phyloP scores from a whole-genome alignment of 2,888 invertebrate genomes.

The Euphydryas editha region DNA sequence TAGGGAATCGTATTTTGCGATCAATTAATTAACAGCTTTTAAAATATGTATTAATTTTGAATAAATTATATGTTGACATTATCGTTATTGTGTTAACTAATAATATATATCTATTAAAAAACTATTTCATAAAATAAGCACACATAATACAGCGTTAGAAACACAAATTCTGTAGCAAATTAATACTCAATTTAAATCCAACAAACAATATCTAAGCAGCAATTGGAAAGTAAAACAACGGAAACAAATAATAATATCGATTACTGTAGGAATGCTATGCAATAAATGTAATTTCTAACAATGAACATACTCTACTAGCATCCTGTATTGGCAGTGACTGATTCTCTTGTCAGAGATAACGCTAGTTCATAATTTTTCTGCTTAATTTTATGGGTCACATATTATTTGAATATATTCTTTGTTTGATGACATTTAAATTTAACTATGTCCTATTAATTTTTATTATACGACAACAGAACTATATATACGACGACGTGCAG shows the following conservation, averaged over 20 bases:
- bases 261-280: conserved; percentile 42
- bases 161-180: neutral
- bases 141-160: neutral
- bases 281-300: conserved; percentile 47
- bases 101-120: too few species aligned
- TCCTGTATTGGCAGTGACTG: conserved; percentile 41
- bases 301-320: conserved; percentile 46
- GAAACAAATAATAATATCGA: conserved; percentile 49
- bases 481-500: too few species aligned
- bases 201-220: conserved; percentile 24
- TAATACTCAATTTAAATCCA: neutral
- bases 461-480: too few species aligned
- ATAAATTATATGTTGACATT: too few species aligned
- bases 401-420: neutral
- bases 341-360: neutral
- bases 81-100: too few species aligned
- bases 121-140: too few species aligned
- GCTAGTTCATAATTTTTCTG: neutral
- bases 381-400: neutral
- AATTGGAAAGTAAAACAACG: conserved; percentile 46
- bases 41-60: too few species aligned
- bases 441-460: too few species aligned
- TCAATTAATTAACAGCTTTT: too few species aligned
- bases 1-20: too few species aligned
- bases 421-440: neutral